phyloP scores from a whole-genome alignment of 1,140 invertebrate genomes.

The Sogatella furcifera region DNA sequence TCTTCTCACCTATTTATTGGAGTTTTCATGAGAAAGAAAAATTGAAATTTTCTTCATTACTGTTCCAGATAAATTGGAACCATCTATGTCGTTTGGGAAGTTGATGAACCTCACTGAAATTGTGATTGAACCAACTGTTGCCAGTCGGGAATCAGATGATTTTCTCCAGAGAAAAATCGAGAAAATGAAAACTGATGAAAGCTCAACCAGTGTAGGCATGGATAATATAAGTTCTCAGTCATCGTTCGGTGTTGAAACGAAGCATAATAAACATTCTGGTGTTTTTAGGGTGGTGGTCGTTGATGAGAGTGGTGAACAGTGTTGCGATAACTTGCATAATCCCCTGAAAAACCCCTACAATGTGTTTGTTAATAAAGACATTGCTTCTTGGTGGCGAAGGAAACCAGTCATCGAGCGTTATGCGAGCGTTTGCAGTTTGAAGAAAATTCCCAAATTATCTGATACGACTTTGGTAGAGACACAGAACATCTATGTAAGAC shows the following conservation, averaged over 20 bases:
- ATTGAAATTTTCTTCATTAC: background rate
- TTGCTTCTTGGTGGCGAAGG: background rate
- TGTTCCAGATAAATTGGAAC: slow-evolving; percentile 6
- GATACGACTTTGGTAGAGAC: background rate
- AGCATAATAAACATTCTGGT: background rate
- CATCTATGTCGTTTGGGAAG: slow-evolving; percentile 9
- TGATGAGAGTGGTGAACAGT: background rate
- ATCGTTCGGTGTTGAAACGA: background rate
- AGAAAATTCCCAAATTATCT: background rate
- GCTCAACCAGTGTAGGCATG: background rate
- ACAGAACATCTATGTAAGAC: slow-evolving; percentile 1
- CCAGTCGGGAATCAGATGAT: background rate
- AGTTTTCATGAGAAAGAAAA: too few species aligned
- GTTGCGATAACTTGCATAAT: slow-evolving; percentile 6
- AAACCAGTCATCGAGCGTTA: background rate
- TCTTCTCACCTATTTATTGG: too few species aligned
- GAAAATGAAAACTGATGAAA: background rate
- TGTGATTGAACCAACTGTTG: slow-evolving; percentile 1
- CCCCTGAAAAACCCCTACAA: slow-evolving; percentile 9
- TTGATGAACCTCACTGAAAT: slow-evolving; percentile 19
- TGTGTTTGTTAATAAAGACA: slow-evolving; percentile 9
- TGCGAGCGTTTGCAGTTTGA: background rate
- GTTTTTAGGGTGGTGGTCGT: background rate
- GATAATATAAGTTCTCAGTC: background rate
- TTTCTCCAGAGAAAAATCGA: background rate